Base-by-base conservation (phyloP, 2,888 invertebrate species). In the Ophioninae sp. region DNA sequence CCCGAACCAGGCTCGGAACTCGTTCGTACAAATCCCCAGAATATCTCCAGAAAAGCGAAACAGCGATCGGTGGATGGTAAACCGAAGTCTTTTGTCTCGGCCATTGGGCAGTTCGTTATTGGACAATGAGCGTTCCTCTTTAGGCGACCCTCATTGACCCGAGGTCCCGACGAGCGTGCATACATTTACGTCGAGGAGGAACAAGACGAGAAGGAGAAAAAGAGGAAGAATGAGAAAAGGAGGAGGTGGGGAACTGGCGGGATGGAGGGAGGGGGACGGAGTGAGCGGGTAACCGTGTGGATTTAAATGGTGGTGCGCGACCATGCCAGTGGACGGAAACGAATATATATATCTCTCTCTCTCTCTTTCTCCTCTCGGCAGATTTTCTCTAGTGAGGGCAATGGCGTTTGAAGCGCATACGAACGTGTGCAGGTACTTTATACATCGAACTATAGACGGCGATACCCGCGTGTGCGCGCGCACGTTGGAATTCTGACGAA, bases 261-360 rank as follows among this genome's bases (percentile, higher is more conserved):
- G 20, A 59, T 10, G 39, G n/a, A 30, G 10, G 39, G 8, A 77
- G 61, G n/a, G 39, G 62, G 30, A 50, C 30, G 50, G 17, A 20
- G 23, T 41, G 20, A 30, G 50, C 44, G n/a, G n/a, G 21, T 10
- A 56, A 30, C 39, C 17, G 56, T 41, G 65, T 70, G 59, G 77
- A 81, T 81, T 81, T 78, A 81, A 78, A 72, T 81, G 77, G 83
- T 70, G 81, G 61, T 81, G 65, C 56, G 72, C 72, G 73, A 77
- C 80, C 57, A 69, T 72, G 68, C 81, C 72, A 74, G 68, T 77
- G 77, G 77, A 83, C 77, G 73, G 50, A 72, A 81, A 77, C 65
- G 61, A 76, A 72, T 69, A 69, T 59, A 64, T 64, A 61, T 30
- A 1, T 30, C 30, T 30, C 30, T 59, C 70, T 64, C 68, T 30